phyloP scores from a whole-genome alignment of 2,797 vertebrate species.

The Austrolebias charrua region DNA sequence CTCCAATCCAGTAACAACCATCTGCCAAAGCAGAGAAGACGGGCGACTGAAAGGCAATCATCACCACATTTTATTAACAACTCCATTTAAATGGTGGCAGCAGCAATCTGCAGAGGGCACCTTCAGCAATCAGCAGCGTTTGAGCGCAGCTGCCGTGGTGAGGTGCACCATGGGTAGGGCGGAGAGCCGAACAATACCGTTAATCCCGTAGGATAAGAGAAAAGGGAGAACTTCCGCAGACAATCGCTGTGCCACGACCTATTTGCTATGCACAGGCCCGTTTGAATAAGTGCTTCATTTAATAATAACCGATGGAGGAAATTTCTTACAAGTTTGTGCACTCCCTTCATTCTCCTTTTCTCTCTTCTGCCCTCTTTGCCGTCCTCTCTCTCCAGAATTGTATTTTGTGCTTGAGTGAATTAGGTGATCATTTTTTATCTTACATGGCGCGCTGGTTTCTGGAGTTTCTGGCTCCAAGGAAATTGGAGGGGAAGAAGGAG shows the following conservation, averaged over 20 bases:
- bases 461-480: conserved; percentile 81
- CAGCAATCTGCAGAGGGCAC: conserved; percentile 76
- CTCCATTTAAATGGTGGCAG: conserved; percentile 71
- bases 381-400: conserved; percentile 77
- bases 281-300: conserved; percentile 74
- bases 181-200: conserved; percentile 58
- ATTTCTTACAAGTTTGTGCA: conserved; percentile 49
- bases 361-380: conserved; percentile 42
- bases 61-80: conserved; percentile 72
- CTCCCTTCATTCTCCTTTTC: conserved; percentile 39
- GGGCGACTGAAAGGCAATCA: conserved; percentile 68
- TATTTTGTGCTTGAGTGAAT: conserved; percentile 89
- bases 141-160: conserved; percentile 63
- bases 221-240: conserved; percentile 62
- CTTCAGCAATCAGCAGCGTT: conserved; percentile 74
- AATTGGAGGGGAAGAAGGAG: conserved; percentile 84
- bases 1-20: conserved; percentile 47
- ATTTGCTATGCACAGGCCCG: conserved; percentile 68
- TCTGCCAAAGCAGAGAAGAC: conserved; percentile 51
- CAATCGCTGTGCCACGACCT: conserved; percentile 50
- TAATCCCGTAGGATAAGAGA: conserved; percentile 67
- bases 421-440: conserved; percentile 89
- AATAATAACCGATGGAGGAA: conserved; percentile 71
- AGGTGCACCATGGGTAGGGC: conserved; percentile 60
- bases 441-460: conserved; percentile 80